phyloP scores from a whole-genome alignment of 1,140 invertebrate species.

The Harlomillsia oculata region DNA sequence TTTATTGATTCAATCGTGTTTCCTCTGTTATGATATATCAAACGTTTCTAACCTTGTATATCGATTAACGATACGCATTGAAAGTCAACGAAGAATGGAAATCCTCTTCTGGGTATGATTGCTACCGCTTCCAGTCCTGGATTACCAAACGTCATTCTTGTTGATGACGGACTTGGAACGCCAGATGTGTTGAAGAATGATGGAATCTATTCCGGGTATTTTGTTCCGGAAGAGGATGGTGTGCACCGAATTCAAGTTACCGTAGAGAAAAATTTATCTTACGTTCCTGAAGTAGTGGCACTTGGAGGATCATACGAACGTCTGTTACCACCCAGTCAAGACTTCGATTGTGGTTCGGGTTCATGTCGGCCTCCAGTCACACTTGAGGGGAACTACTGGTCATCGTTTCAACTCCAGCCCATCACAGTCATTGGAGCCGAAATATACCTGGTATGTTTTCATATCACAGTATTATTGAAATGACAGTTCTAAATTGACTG shows the following conservation, averaged over 20 bases:
- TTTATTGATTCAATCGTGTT: background rate
- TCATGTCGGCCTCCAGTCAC: background rate
- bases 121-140: background rate
- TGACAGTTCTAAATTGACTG: background rate
- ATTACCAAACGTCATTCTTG: background rate
- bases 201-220: conserved; percentile 21
- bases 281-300: too few species aligned
- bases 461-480: background rate
- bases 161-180: conserved; percentile 18
- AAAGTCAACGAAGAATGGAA: conserved; percentile 2
- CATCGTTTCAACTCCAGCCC: too few species aligned
- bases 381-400: background rate
- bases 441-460: background rate
- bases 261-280: conserved; percentile 20
- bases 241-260: conserved; percentile 11
- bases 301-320: too few species aligned
- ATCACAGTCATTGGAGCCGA: background rate
- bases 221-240: conserved; percentile 14
- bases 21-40: background rate
- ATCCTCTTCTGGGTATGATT: background rate
- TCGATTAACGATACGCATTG: too few species aligned
- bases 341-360: background rate
- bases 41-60: background rate
- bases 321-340: background rate
- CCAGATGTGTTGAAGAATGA: conserved; percentile 21